Conservation (phyloP, 2,888 invertebrate species). For the Chaitophorus viminalis region DNA sequence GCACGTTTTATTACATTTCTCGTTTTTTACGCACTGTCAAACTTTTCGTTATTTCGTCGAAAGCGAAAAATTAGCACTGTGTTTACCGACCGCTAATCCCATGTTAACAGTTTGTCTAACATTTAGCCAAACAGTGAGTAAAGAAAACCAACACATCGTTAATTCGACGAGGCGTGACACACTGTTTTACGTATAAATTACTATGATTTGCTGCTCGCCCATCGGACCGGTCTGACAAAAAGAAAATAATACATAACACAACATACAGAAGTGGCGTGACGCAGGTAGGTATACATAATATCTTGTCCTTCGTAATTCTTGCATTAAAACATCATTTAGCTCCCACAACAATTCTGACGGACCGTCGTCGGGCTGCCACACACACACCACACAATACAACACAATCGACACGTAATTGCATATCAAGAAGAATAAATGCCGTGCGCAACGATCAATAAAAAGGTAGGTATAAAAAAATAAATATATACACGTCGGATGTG, state of each 20-base stretch:
- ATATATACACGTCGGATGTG: background rate
- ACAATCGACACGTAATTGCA: background rate
- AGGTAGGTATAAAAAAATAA: background rate
- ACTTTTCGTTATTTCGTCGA: conserved; percentile 7
- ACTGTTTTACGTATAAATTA: conserved; percentile 17
- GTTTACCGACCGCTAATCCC: background rate
- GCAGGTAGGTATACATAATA: background rate
- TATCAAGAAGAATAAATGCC: background rate
- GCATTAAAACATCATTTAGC: background rate
- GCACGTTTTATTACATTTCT: conserved; percentile 30
- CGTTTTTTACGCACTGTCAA: conserved; percentile 32
- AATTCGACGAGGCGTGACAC: conserved; percentile 18
- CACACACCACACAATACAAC: no score
- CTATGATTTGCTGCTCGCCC: background rate
- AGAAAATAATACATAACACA: background rate
- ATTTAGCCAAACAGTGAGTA: background rate
- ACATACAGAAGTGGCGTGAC: background rate
- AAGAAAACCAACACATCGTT: background rate
- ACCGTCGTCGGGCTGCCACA: no score
- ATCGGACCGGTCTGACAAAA: background rate
- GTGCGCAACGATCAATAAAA: background rate
- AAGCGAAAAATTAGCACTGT: background rate
- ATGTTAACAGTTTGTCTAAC: background rate
- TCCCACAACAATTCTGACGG: background rate
- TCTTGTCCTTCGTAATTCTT: background rate